Evolutionary conservation across 2,888 invertebrate species (phyloP), one percentile per base, ranked within the genome.

Genomic region (Orchesella flavescens): DNA sequence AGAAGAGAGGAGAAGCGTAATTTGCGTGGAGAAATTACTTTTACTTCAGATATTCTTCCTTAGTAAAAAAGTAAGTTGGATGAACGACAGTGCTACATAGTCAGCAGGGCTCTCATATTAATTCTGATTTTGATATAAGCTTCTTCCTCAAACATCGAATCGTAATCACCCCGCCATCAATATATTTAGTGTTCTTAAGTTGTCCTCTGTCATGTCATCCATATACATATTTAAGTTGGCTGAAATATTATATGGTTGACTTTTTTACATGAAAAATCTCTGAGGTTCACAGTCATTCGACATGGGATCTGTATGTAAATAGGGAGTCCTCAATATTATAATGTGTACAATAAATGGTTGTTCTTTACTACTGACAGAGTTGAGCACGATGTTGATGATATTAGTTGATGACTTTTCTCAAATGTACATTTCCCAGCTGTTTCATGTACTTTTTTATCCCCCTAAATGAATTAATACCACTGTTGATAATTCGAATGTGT

Each of bases 361-460:
- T 73, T 65, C 73, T 43, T 34, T 4, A 7, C 34, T 7, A n/a
- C 23, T 10, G 71, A 21, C 46, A 63, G 63, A 74, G 63, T 63
- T 73, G 72, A 73, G 43, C 2, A 53, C 3, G 34, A 34, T 53
- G 71, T 53, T 72, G 72, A 72, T 53, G 61, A 57, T 81, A 81
- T 74, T 81, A 80, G 73, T 74, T 74, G 81, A 81, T 81, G 81
- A 81, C 74, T 81, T 81, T 81, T 74, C 24, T 72, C 57, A 80
- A 73, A 66, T 57, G 66, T 49, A 61, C 69, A 79, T 66, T 72
- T 80, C 80, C 69, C 79, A 79, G 79, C 79, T 79, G 72, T 71
- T 79, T 72, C 63, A 71, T 63, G 63, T 46, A 66, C 19, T 81
- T 68, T 81, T 81, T 74, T 81, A 68, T 81, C 74, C 81, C 81